These are phyloP conservation scores for Drosophila ananassae DNA, from an alignment of 1,140 invertebrate genomes.

Conservation along the genomic window DNA sequence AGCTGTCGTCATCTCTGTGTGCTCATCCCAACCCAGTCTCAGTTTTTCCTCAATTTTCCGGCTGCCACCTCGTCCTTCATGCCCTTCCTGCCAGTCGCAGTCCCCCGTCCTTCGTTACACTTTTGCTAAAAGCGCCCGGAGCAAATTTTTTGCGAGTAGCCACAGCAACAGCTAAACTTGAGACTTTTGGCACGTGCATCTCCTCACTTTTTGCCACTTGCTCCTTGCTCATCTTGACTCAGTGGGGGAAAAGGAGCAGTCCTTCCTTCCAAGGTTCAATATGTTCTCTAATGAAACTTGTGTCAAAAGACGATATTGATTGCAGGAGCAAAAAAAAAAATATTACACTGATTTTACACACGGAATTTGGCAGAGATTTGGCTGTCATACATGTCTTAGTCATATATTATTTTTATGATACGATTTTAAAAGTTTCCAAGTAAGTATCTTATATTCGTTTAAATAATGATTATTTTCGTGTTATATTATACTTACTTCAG, in stretches of 20 bases:
- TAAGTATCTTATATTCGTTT: background rate
- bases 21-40: conserved; percentile 26
- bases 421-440: too few species aligned
- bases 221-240: conserved; percentile 9
- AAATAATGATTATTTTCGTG: background rate
- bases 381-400: background rate
- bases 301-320: conserved; percentile 46
- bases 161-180: conserved; percentile 51
- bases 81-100: background rate
- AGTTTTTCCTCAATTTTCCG: conserved; percentile 40
- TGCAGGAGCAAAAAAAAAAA: background rate
- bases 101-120: background rate
- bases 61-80: conserved; percentile 5
- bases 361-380: background rate
- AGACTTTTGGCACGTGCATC: conserved; percentile 52
- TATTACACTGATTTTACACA: background rate
- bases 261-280: conserved; percentile 31
- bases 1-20: conserved; percentile 39
- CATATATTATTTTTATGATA: too few species aligned
- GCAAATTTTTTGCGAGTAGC: conserved; percentile 41
- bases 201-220: conserved; percentile 10
- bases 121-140: conserved; percentile 7
- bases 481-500: too few species aligned
- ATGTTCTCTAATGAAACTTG: conserved; percentile 59
- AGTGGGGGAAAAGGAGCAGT: conserved; percentile 20